Percentiles rank a stretch among this genome's conserved stretches.
These are phyloP conservation scores for Pteropus alecto DNA, from an alignment of 2,113 vertebrate species.

Conservation along the genomic window DNA sequence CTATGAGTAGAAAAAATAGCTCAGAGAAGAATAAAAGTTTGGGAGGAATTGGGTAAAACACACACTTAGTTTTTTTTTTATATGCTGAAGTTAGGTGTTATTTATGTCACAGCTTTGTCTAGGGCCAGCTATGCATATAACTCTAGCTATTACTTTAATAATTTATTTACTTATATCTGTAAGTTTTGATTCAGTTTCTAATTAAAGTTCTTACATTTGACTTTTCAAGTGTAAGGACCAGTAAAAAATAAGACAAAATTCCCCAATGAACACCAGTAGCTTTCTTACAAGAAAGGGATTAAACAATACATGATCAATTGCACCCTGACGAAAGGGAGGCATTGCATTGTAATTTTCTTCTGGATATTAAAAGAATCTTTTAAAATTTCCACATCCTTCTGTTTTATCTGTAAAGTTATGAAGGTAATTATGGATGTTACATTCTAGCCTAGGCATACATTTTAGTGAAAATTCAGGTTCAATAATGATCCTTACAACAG, in stretches of 20 bases:
- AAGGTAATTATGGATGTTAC: background rate
- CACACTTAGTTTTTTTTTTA: background rate
- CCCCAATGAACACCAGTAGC: background rate
- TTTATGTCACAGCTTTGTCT: background rate
- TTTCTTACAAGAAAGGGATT: slow-evolving; percentile 20
- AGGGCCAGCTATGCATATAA: background rate
- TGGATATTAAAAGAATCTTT: background rate
- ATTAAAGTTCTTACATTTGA: background rate
- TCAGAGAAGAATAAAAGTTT: background rate
- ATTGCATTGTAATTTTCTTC: background rate
- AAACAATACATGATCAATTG: slow-evolving; percentile 17
- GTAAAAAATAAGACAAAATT: slow-evolving; percentile 16
- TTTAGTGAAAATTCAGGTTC: slow-evolving; percentile 6
- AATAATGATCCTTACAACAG: background rate
- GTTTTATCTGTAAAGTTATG: background rate
- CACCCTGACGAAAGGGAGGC: background rate
- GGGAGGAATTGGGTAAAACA: background rate
- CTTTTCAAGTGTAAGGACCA: background rate
- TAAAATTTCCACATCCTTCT: background rate
- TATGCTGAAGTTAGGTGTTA: background rate
- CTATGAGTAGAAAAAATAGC: background rate
- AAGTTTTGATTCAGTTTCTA: slow-evolving; percentile 12
- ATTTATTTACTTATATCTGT: background rate
- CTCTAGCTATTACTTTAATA: background rate
- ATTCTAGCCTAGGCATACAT: background rate